Evolutionary conservation across 2,797 vertebrate species (phyloP).

Genomic region (Silurus aristotelis): DNA sequence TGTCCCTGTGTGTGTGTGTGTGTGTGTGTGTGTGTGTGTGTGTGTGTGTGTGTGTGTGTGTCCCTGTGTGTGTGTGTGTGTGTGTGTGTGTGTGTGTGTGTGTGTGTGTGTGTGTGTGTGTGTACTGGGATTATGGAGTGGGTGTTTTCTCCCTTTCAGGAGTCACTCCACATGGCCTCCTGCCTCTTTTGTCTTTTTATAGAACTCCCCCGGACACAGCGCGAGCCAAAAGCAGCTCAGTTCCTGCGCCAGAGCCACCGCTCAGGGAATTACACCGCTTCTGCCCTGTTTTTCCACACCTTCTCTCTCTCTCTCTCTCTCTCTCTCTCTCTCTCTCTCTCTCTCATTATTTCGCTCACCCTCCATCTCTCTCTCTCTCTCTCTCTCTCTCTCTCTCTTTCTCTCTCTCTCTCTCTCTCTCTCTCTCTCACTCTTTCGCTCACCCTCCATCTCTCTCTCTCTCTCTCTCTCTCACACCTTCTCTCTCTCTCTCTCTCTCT

Average conservation of each 20-base stretch:
- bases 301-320: too few species aligned
- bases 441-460: too few species aligned
- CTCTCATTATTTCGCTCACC: too few species aligned
- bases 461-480: too few species aligned
- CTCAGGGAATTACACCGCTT: constrained; percentile 73
- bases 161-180: constrained; percentile 78
- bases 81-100: not conserved
- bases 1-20: constrained; percentile 44
- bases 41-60: constrained; percentile 41
- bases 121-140: constrained; percentile 71
- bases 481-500: too few species aligned
- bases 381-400: too few species aligned
- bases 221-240: constrained; percentile 80
- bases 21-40: constrained; percentile 42
- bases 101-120: constrained; percentile 52
- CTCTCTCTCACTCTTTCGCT: too few species aligned
- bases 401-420: too few species aligned
- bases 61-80: constrained; percentile 46
- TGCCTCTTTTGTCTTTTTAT: constrained; percentile 84
- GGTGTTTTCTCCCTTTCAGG: constrained; percentile 77
- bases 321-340: too few species aligned
- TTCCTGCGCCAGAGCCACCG: constrained; percentile 76
- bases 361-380: too few species aligned
- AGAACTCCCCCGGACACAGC: constrained; percentile 75
- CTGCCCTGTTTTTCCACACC: constrained; percentile 66